Evolutionary conservation across 1,140 invertebrate genomes (phyloP), one percentile per base, ranked within the genome.

Genomic region (Vollenhovia emeryi): DNA sequence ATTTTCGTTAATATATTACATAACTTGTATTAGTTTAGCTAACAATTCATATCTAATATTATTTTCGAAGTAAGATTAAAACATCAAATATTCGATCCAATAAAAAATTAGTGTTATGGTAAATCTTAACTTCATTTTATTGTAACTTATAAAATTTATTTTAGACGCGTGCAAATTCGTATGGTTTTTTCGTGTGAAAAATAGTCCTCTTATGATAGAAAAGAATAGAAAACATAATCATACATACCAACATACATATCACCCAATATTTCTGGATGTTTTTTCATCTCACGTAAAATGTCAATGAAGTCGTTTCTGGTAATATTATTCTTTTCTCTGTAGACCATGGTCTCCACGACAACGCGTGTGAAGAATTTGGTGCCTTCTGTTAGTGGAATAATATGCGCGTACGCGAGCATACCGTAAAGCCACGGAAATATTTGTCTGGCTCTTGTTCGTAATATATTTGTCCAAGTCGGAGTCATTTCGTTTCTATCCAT

Each of bases 301-400:
- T 96, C 95, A 88, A 96, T 93, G 64, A 96, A 96, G 87, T 96
- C 96, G 8, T 95, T 94, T 15, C 95, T 92, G 3, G 88, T 84
- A 3, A 96, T 89, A 30, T 95, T 94, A 86, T 95, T 95, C 30
- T 92, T 89, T 69, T 95, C 94, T 43, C 96, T 92, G 36, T 94
- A 92, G 3, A 94, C 92, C 1, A 96, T 92, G 0, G 94, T 96
- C 0, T 95, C 92, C 43, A 90, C 91, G 33, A 95, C 91, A 1
- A 93, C 90, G 13, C 93, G 89, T 0, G 91, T 92, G 76, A 96
- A 96, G 71, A 96, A 96, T 4, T 92, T 87, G 3, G 91, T 95
- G 0, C 95, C 88, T 43, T 95, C 92, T 2, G 84, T 75, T 0
- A 92, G 89, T 0, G 92, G 62, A n/a, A n/a, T 0, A 94, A 43